Base-by-base conservation (phyloP, 2,797 vertebrate genomes). In the Thaleichthys pacificus region DNA sequence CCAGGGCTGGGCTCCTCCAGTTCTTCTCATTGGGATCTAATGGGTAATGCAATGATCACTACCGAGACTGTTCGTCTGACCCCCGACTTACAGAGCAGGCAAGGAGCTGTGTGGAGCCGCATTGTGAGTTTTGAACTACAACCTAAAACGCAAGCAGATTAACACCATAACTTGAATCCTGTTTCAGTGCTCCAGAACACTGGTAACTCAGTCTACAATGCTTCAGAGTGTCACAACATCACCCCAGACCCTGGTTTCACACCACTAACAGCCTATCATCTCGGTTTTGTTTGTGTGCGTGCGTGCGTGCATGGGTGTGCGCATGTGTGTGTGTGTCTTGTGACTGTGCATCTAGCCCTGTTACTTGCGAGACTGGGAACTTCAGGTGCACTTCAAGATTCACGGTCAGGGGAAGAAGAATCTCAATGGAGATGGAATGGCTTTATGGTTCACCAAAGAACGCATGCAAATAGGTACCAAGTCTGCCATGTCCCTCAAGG, bases 381-480 rank as follows among this genome's bases (percentile, higher is more conserved):
- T 99, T 61, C 94, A 94, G 75, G 95, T 98, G 8, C 96, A 98
- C 63, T 98, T 98, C 82, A 97, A 92, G 88, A 92, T 98, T 85
- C 95, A 97, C 0, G 97, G 97, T 19, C 91, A 93, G 19, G 96
- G 94, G 42, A 98, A 97, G 89, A 99, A 97, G 80, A 97, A 97
- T 74, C 89, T 99, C 21, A 96, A 97, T 0, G 97, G 97, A 0
- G 97, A 99, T 0, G 97, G 97, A 0, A 82, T 98, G 63, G 96
- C 95, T 1, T 77, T 99, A 78, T 99, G 97, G 97, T 93, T 97
- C 77, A 96, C 96, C 22, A 97, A 93, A 88, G 97, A 99, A 1
- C 95, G 96, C 70, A 98, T 98, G 97, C 94, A 96, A 86, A 89
- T 89, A 26, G 97, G 97, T 96, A 86, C 54, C 21, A 17, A 22